phyloP scores from a whole-genome alignment of 2,797 vertebrate genomes.

The Danionella dracula region DNA sequence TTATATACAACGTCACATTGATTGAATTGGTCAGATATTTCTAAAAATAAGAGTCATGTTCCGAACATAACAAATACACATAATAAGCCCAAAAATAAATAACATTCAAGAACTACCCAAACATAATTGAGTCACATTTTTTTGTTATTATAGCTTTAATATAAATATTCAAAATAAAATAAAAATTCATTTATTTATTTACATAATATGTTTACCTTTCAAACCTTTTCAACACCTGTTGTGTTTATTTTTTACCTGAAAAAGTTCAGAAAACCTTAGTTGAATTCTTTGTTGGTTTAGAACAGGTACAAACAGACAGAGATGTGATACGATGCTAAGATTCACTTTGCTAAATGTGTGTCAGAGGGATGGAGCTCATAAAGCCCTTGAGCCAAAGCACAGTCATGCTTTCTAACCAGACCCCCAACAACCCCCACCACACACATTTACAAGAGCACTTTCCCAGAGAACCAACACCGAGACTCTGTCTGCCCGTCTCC shows the following conservation, averaged over 20 bases:
- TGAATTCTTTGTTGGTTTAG: conserved; percentile 23
- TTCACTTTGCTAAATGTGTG: conserved; percentile 42
- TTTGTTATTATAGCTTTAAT: no score
- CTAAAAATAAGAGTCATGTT: no score
- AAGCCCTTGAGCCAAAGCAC: conserved; percentile 20
- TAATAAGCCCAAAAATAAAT: no score
- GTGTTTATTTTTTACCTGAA: no score
- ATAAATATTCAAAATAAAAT: no score
- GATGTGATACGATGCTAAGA: no score
- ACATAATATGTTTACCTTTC: no score
- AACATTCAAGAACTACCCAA: no score
- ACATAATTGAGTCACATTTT: no score
- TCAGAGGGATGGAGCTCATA: conserved; percentile 47
- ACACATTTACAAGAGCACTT: not conserved
- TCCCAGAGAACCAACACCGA: conserved; percentile 26
- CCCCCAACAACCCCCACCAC: not conserved
- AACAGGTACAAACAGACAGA: conserved; percentile 33
- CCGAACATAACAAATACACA: no score
- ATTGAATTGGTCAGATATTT: no score
- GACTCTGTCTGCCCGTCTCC: conserved; percentile 20
- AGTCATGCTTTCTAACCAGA: conserved; percentile 36
- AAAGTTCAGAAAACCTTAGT: not conserved
- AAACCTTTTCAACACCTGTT: not conserved
- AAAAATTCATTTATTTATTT: not conserved
- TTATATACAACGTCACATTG: no score